A percentile compares a stretch with the other conserved stretches of the same genome.
These are phyloP conservation scores for Drosophila subquinaria DNA, from an alignment of 2,888 invertebrate genomes.

Conservation along the genomic window DNA sequence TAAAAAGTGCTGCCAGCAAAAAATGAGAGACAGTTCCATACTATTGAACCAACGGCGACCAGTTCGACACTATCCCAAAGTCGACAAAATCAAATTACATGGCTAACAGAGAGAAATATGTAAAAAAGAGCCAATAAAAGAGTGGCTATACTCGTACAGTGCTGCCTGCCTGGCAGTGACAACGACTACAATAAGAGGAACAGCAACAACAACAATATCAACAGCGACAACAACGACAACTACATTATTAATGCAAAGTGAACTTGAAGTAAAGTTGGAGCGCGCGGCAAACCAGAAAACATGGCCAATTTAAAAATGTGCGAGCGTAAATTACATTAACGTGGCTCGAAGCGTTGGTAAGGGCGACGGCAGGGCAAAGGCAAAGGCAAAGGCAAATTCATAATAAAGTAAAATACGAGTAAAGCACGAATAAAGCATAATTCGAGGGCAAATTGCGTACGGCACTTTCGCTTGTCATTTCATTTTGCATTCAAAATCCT, in stretches of 20 bases:
- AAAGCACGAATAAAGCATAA: slow-evolving; percentile 42
- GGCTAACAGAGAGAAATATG: slow-evolving; percentile 15
- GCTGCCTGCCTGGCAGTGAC: slow-evolving; percentile 21
- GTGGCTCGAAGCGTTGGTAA: slow-evolving; percentile 25
- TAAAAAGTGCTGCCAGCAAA: slow-evolving; percentile 45
- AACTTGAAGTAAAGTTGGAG: slow-evolving; percentile 62
- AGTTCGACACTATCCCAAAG: slow-evolving; percentile 28
- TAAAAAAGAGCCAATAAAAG: not conserved
- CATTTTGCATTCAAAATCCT: slow-evolving; percentile 67
- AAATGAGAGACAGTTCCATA: slow-evolving; percentile 50
- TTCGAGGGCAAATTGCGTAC: slow-evolving; percentile 52
- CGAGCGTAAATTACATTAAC: slow-evolving; percentile 65
- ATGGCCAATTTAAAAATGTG: slow-evolving; percentile 60
- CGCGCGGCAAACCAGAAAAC: slow-evolving; percentile 69
- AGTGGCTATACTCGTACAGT: slow-evolving; percentile 2
- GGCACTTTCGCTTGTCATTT: slow-evolving; percentile 52
- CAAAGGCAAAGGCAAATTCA: slow-evolving; percentile 33
- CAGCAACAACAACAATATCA: slow-evolving; percentile 23
- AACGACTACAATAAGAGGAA: slow-evolving; percentile 50
- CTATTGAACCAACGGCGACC: slow-evolving; percentile 43
- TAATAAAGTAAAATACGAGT: slow-evolving; percentile 18
- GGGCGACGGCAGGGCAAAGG: slow-evolving; percentile 21
- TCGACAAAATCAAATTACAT: slow-evolving; percentile 55
- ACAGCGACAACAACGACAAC: slow-evolving; percentile 61
- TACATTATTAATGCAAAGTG: slow-evolving; percentile 80